These are phyloP conservation scores for Lagopus muta DNA, from an alignment of 2,113 vertebrate genomes.

Conservation along the genomic window DNA sequence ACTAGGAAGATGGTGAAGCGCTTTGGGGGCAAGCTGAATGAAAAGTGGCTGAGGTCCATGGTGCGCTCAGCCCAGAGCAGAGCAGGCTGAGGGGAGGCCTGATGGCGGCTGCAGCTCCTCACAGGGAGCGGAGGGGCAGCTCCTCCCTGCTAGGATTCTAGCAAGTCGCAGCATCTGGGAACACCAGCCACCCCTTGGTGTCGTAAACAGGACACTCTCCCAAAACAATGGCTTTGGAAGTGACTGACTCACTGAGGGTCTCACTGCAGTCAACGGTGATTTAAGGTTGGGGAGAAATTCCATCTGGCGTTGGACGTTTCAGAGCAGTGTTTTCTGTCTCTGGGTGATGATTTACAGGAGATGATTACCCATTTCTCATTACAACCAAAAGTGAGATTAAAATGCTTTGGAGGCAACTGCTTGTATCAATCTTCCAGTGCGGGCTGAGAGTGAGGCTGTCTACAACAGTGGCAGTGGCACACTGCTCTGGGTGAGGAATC, in stretches of 20 bases:
- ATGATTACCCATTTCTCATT: conserved; percentile 74
- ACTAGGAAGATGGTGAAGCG: neutral
- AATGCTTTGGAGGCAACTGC: conserved; percentile 65
- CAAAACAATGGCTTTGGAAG: neutral
- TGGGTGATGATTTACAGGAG: conserved; percentile 58
- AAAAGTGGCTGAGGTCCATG: neutral
- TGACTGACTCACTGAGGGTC: neutral
- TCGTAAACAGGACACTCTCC: neutral
- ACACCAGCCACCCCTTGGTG: neutral
- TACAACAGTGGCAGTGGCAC: conserved; percentile 35
- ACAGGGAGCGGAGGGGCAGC: neutral
- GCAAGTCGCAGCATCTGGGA: fast-evolving
- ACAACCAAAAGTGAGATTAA: conserved; percentile 68
- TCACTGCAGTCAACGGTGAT: neutral
- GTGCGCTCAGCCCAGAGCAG: neutral
- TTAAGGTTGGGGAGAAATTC: conserved; percentile 14
- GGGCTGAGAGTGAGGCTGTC: conserved; percentile 57
- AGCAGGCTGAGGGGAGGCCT: neutral
- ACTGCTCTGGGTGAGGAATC: conserved; percentile 22
- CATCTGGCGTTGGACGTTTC: neutral
- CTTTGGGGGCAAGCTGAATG: neutral
- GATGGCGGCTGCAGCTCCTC: neutral
- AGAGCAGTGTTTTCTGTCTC: conserved; percentile 59
- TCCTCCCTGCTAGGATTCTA: neutral
- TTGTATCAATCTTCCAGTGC: conserved; percentile 70